Conservation (phyloP, 2,797 vertebrate species). For the Eulemur coronatus region DNA sequence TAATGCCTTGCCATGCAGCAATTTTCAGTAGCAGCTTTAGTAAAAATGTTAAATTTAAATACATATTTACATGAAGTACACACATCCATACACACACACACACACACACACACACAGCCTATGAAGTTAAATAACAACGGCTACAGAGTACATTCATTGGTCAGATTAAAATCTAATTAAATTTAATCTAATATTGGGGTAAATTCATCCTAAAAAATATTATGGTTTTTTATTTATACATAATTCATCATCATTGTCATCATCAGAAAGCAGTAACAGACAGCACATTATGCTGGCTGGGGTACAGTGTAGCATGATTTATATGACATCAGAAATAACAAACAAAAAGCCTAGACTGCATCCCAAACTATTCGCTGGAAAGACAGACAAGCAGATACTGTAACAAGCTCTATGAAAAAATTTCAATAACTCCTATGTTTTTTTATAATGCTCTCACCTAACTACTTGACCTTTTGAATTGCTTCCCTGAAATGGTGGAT, state of each 20-base stretch:
- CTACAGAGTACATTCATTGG: neutral
- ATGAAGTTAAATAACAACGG: neutral
- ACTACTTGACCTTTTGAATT: neutral
- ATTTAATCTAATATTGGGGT: neutral
- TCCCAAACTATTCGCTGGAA: neutral
- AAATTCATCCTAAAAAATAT: neutral
- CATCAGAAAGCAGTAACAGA: neutral
- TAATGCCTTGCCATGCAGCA: neutral
- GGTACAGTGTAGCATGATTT: neutral
- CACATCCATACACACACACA: neutral
- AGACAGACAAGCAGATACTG: neutral
- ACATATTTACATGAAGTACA: neutral
- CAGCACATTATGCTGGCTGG: neutral
- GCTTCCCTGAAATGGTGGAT: neutral
- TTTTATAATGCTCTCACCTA: neutral
- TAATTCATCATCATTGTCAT: neutral
- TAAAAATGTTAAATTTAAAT: conserved; percentile 45
- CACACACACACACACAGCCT: neutral
- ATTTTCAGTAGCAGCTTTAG: conserved; percentile 16
- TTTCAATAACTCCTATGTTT: neutral
- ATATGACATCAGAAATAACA: neutral
- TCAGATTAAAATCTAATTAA: conserved; percentile 24
- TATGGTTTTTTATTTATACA: neutral
- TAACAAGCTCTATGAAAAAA: neutral
- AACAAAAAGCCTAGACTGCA: neutral